Base-by-base conservation (phyloP, 2,797 vertebrate genomes). In the Cephalopachus bancanus region DNA sequence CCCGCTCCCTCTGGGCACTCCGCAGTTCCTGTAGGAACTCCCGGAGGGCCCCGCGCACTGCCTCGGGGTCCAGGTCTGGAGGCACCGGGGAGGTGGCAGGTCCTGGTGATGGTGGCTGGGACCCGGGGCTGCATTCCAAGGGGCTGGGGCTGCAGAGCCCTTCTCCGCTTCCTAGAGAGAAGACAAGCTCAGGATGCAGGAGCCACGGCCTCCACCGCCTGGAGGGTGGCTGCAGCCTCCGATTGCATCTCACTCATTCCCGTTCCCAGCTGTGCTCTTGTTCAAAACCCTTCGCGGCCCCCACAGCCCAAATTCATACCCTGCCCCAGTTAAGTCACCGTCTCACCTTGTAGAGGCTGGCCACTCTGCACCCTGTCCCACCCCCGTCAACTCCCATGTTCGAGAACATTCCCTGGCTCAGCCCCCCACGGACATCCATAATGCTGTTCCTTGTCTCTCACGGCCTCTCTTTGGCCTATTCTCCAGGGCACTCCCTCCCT, bases 21-120 rank as follows among this genome's bases (percentile, higher is more conserved):
- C 99, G 98, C 87, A 99, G 99, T 97, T 99, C 99, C 65, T 98
- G 99, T 51, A 99, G 98, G 98, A 99, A 99, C 30, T 99, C 99
- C 93, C 98, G 98, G 89, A 99, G 99, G 1, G 99, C 98, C 0
- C 97, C 98, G 5, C 98, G 98, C 83, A 99, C 99, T 0, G 98
- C 98, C 90, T 99, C 99, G 0, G 99, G 99, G 94, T 99, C 99
- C 1, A 99, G 97, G 14, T 99, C 97, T 37, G 95, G 93, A 37
- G 92, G 67, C 1, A 17, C 89, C 0, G 98, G 99, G 0, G 98
- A 99, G 19, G 91, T 90, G 0, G 90, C 97, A 71, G 98, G 97
- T 85, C 99, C 99, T 0, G 99, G 99, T 74, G 99, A 98, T 17
- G 97, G 79, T 0, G 98, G 98, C 16, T 98, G 98, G 0, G 99